Conservation (phyloP, 2,797 vertebrate species). For the Prionace glauca region DNA sequence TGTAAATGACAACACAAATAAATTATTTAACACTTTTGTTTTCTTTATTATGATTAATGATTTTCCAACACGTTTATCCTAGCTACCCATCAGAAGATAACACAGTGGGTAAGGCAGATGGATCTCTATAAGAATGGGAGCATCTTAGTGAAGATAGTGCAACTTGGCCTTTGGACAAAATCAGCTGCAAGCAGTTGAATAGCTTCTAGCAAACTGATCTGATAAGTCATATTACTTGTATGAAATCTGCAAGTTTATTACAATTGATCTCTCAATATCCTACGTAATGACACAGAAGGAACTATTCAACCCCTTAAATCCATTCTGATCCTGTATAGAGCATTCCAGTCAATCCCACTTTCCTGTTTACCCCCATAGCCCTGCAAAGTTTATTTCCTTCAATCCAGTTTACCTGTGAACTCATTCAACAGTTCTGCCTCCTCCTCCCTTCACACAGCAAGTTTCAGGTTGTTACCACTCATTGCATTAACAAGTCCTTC, state of each 20-base stretch:
- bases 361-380: neutral
- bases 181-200: neutral
- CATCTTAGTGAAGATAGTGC: neutral
- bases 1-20: too few relatives aligned
- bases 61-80: neutral
- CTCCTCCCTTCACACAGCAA: too few relatives aligned
- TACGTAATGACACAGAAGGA: neutral
- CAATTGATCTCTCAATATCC: neutral
- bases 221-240: neutral
- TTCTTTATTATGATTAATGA: neutral
- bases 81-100: neutral
- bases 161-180: neutral
- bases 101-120: neutral
- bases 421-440: too few relatives aligned
- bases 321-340: neutral
- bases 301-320: neutral
- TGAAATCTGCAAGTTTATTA: neutral
- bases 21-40: too few relatives aligned
- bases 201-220: neutral
- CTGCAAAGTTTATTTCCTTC: neutral
- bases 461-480: too few relatives aligned
- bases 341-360: too few relatives aligned
- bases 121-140: neutral
- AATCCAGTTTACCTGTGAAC: too few relatives aligned
- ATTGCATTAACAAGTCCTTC: too few relatives aligned